These are phyloP conservation scores for Spinibarbus caldwelli DNA, from an alignment of 2,797 vertebrate species.

Conservation along the genomic window DNA sequence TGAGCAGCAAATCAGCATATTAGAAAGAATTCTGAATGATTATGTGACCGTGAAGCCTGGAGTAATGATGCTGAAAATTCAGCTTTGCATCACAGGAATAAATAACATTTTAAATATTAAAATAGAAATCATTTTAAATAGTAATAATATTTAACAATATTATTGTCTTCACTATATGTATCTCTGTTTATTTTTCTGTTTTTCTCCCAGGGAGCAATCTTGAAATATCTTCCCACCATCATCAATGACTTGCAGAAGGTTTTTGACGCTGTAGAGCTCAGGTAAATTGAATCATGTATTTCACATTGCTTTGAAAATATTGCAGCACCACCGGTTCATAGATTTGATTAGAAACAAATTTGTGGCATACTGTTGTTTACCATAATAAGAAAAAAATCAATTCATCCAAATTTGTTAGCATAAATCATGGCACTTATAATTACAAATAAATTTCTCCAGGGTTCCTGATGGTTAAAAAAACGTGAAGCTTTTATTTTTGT, in stretches of 20 bases:
- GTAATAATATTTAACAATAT: too few species aligned
- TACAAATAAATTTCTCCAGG: background rate
- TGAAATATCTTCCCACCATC: slow-evolving; percentile 95
- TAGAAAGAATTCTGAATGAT: background rate
- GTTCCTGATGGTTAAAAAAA: background rate
- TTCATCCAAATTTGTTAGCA: background rate
- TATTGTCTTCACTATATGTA: background rate
- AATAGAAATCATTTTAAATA: too few species aligned
- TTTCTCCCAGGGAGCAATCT: slow-evolving; percentile 86
- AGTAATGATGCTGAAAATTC: background rate
- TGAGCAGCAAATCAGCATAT: too few species aligned
- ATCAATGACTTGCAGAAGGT: slow-evolving; percentile 93
- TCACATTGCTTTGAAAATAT: background rate
- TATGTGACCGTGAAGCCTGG: too few species aligned
- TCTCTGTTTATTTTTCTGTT: background rate
- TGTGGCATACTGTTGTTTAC: background rate
- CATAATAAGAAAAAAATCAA: background rate
- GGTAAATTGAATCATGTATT: slow-evolving; percentile 74
- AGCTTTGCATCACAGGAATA: background rate
- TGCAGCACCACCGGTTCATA: background rate
- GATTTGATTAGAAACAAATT: background rate
- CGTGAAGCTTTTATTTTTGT: slow-evolving; percentile 52
- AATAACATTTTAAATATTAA: too few species aligned
- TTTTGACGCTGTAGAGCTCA: slow-evolving; percentile 94
- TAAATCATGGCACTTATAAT: background rate